Evolutionary conservation across 1,140 invertebrate species (phyloP), one percentile per base, ranked within the genome.

Genomic region (Oryzaephilus surinamensis): DNA sequence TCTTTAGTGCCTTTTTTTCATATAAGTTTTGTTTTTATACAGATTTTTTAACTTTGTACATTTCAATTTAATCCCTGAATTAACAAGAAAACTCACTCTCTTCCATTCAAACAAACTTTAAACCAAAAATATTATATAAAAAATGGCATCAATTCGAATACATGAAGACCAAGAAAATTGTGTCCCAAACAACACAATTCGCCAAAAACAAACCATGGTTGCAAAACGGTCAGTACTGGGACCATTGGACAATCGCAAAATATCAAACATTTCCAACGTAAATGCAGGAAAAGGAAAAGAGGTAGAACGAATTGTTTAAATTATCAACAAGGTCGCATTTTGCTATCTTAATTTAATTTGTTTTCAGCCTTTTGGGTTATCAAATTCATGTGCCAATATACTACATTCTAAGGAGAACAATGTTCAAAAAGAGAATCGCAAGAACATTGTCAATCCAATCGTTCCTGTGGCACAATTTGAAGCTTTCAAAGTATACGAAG

Each of bases 401-500:
- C 6, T 43, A 45, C 44, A n/a, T n/a, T n/a, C n/a, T n/a, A n/a
- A n/a, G n/a, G n/a, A n/a, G n/a, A n/a, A 42, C 57, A 60, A 62
- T 38, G 41, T 50, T 37, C 57, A 51, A 27, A 19, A 48, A 46
- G 20, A 57, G 50, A 43, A 48, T 54, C 46, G 59, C 58, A 48
- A 51, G 61, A 52, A 61, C 38, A 45, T 56, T 21, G 46, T 45
- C 20, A 51, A 50, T 20, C 54, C 52, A 2, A 48, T 61, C 15
- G 52, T 71, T 16, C 74, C 72, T 16, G 71, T 77, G 40, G 74
- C 74, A 29, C 74, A 77, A 50, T 81, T 81, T 61, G 70, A 77
- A 57, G 71, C 70, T 10, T 79, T 82, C 48, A 80, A 77, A 46
- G 75, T 81, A 8, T 81, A 81, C 39, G 79, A 82, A 60, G 78